These are phyloP conservation scores for Ptychoptera albimana DNA, from an alignment of 2,888 invertebrate genomes.

Conservation along the genomic window DNA sequence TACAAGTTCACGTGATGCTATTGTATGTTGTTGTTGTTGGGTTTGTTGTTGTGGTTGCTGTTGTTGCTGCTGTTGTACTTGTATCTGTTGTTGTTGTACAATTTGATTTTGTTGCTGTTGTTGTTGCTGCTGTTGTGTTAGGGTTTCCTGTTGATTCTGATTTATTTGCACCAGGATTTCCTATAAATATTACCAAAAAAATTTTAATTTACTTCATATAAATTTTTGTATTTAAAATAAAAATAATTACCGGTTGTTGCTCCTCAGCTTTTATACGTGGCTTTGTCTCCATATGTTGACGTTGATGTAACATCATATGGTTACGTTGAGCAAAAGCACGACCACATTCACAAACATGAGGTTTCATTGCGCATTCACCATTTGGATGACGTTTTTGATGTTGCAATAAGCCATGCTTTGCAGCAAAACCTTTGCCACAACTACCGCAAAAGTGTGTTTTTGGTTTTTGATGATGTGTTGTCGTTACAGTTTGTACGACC, in stretches of 20 bases:
- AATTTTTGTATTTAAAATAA: too few relatives aligned
- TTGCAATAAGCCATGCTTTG: slow-evolving; percentile 65
- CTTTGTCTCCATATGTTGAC: slow-evolving; percentile 46
- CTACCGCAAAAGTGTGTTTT: slow-evolving; percentile 65
- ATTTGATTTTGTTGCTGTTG: slow-evolving; percentile 23
- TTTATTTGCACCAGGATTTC: not conserved
- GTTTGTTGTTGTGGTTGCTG: slow-evolving; percentile 15
- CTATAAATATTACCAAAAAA: not conserved
- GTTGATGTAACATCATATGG: slow-evolving; percentile 63
- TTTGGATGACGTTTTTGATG: slow-evolving; percentile 67
- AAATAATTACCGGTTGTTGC: slow-evolving; percentile 25
- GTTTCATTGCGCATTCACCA: slow-evolving; percentile 61
- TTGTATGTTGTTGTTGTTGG: slow-evolving; percentile 19
- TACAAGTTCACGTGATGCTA: slow-evolving; percentile 29
- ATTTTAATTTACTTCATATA: too few relatives aligned
- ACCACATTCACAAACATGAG: slow-evolving; percentile 67
- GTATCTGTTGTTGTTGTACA: slow-evolving; percentile 27
- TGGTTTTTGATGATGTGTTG: slow-evolving; percentile 31
- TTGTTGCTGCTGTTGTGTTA: slow-evolving; percentile 24
- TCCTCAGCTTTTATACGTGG: slow-evolving; percentile 24
- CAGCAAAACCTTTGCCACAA: slow-evolving; percentile 68
- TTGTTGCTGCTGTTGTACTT: slow-evolving; percentile 15
- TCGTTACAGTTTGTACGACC: slow-evolving; percentile 4
- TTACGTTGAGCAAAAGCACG: slow-evolving; percentile 80
- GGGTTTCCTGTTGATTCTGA: slow-evolving; percentile 16